Conservation (phyloP, 1,140 invertebrate genomes). For the Drosophila micromelanica region DNA sequence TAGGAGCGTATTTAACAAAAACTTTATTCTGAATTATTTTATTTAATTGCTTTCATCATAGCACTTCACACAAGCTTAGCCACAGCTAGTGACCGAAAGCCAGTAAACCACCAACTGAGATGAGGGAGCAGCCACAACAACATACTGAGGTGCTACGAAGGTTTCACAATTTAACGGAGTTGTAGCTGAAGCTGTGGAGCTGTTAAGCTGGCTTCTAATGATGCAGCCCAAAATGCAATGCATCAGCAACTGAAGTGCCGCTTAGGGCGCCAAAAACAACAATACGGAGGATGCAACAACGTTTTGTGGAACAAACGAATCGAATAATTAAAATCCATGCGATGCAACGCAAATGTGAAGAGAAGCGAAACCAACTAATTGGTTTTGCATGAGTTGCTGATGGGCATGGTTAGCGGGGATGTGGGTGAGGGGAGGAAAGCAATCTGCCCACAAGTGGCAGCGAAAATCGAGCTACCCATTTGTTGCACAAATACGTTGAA, state of each 20-base stretch:
- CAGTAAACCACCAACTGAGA: slow-evolving; percentile 37
- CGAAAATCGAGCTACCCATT: slow-evolving; percentile 19
- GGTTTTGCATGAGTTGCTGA: slow-evolving; percentile 70
- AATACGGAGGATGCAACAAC: slow-evolving; percentile 27
- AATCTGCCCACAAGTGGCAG: slow-evolving; percentile 60
- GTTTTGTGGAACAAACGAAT: slow-evolving; percentile 39
- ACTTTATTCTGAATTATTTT: not conserved
- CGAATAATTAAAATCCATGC: slow-evolving; percentile 43
- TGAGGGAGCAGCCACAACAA: slow-evolving; percentile 33
- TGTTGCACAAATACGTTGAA: slow-evolving; percentile 28
- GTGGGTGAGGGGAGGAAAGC: slow-evolving; percentile 13
- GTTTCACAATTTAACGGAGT: slow-evolving; percentile 50
- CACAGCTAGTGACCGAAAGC: slow-evolving; percentile 13
- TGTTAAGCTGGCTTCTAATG: slow-evolving; percentile 22
- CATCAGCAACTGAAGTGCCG: slow-evolving; percentile 42
- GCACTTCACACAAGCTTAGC: slow-evolving; percentile 18
- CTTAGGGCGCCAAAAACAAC: slow-evolving; percentile 6
- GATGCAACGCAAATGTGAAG: slow-evolving; percentile 53
- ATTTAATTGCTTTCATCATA: slow-evolving; percentile 20
- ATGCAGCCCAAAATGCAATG: slow-evolving; percentile 40
- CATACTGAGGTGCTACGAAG: slow-evolving; percentile 59
- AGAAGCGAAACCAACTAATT: slow-evolving; percentile 78
- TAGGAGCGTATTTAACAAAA: no score
- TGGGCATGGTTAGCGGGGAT: not conserved
- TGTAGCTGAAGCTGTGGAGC: slow-evolving; percentile 44